These are phyloP conservation scores for Sminthurides aquaticus DNA, from an alignment of 2,888 invertebrate genomes.

Conservation along the genomic window DNA sequence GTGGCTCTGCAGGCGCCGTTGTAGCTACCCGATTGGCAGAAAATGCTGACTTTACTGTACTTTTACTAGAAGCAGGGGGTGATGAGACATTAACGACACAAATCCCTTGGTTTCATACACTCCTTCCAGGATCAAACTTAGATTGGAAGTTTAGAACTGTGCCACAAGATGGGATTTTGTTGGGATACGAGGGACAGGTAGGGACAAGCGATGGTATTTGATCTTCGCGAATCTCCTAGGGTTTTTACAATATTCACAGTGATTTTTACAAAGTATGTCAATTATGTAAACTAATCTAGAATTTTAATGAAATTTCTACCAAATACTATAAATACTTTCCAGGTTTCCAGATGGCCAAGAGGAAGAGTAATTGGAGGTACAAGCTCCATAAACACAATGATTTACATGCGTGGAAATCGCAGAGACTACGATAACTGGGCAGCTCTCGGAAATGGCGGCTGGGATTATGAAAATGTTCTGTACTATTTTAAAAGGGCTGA, in stretches of 20 bases:
- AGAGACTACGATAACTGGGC: conserved; percentile 85
- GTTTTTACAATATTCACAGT: no score
- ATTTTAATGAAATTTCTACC: no score
- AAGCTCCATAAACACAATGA: conserved; percentile 64
- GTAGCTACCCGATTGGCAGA: conserved; percentile 52
- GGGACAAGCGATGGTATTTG: neutral
- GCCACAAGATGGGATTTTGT: conserved; percentile 45
- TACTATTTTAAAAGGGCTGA: conserved; percentile 37
- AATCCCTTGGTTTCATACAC: conserved; percentile 48
- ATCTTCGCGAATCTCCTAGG: neutral
- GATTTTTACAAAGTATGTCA: no score
- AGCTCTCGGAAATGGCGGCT: conserved; percentile 48
- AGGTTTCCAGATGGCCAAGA: conserved; percentile 49
- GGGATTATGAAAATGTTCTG: conserved; percentile 34
- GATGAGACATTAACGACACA: conserved; percentile 50
- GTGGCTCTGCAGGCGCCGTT: conserved; percentile 53
- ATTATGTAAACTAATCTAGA: no score
- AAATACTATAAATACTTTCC: neutral
- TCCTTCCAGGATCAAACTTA: conserved; percentile 45
- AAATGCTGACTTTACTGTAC: conserved; percentile 49
- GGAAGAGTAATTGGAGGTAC: conserved; percentile 67
- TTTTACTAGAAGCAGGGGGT: conserved; percentile 53
- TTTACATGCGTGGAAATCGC: conserved; percentile 80
- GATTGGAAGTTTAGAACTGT: conserved; percentile 53
- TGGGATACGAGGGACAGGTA: conserved; percentile 33